These are phyloP conservation scores for Gambusia yucatana DNA, from an alignment of 2,797 vertebrate species.

Conservation along the genomic window DNA sequence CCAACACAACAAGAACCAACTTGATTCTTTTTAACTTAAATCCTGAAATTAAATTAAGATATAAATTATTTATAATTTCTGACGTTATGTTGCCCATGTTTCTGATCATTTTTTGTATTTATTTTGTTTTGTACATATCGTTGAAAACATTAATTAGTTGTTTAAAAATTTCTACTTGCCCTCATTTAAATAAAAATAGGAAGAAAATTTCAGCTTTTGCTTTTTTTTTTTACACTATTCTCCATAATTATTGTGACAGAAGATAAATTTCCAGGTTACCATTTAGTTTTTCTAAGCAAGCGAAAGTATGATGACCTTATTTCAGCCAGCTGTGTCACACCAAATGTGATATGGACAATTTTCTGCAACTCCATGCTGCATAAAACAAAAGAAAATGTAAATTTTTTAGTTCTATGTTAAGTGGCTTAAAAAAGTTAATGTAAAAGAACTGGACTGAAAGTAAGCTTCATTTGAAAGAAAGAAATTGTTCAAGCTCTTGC, in stretches of 20 bases:
- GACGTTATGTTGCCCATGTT: background rate
- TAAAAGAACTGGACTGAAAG: background rate
- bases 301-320: background rate
- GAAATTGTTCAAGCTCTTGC: background rate
- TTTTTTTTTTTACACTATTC: background rate
- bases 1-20: background rate
- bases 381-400: background rate
- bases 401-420: background rate
- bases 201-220: background rate
- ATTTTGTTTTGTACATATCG: background rate
- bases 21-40: background rate
- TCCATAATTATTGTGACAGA: background rate
- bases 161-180: background rate
- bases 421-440: background rate
- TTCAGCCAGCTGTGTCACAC: background rate
- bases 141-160: background rate
- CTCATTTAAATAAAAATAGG: background rate
- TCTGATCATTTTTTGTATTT: background rate
- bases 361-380: background rate
- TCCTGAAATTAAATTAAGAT: background rate
- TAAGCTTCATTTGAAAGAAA: background rate
- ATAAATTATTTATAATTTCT: background rate
- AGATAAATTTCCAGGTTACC: background rate
- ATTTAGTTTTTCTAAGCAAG: background rate
- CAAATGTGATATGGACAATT: background rate